phyloP scores from a whole-genome alignment of 2,797 vertebrate species.

The Rhabdomys pumilio region DNA sequence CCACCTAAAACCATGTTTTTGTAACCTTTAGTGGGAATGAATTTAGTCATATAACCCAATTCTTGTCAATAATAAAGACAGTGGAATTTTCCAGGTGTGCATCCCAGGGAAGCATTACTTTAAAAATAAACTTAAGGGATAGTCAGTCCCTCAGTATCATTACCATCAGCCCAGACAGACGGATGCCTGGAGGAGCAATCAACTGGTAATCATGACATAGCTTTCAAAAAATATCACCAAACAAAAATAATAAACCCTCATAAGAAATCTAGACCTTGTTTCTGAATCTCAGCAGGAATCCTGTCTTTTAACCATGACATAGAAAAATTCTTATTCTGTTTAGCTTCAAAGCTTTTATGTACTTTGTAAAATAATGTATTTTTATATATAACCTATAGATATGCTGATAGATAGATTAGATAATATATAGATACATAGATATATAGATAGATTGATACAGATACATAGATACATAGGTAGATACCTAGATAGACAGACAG shows the following conservation, averaged over 20 bases:
- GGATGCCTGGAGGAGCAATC: not conserved
- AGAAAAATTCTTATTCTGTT: not conserved
- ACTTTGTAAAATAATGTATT: not conserved
- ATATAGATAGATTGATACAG: not conserved
- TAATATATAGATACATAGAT: not conserved
- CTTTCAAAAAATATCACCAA: not conserved
- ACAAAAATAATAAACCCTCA: not conserved
- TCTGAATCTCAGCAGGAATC: not conserved
- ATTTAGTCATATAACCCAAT: not conserved
- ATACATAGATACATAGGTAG: not conserved
- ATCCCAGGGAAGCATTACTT: not conserved
- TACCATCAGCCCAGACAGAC: not conserved
- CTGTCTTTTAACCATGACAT: not conserved
- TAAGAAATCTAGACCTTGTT: not conserved
- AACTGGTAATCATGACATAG: not conserved
- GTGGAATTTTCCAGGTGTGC: not conserved
- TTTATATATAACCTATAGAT: not conserved
- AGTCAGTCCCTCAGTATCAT: not conserved
- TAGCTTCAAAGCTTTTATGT: not conserved
- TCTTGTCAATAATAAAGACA: conserved; percentile 14
- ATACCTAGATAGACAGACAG: not conserved
- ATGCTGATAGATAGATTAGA: not conserved
- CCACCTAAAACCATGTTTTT: not conserved
- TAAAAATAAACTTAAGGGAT: not conserved
- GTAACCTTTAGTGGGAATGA: not conserved